Evolutionary conservation across 1,140 invertebrate genomes (phyloP).

Genomic region (Sipha flava): DNA sequence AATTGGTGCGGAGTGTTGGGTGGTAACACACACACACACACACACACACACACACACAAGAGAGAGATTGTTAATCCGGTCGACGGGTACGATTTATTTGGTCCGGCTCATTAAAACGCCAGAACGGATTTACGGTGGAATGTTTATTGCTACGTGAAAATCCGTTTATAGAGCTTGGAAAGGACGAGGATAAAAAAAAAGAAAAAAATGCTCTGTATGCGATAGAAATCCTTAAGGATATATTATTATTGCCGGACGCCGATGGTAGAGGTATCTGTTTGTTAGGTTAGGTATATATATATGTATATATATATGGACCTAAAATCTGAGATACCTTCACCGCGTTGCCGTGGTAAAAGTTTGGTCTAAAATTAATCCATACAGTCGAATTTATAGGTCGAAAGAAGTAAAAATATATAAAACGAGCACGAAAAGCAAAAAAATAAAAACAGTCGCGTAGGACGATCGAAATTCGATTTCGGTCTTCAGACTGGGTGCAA

Average conservation of each 20-base stretch:
- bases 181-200: background rate
- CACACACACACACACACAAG: background rate
- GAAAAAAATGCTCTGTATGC: background rate
- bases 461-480: background rate
- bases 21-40: background rate
- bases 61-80: conserved; percentile 6
- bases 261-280: no score
- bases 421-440: background rate
- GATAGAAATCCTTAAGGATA: background rate
- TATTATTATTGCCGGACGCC: no score
- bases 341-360: no score
- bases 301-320: no score
- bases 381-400: no score
- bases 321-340: no score
- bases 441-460: background rate
- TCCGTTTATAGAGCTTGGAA: background rate
- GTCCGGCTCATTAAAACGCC: conserved; percentile 31
- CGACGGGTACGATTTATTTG: conserved; percentile 18
- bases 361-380: no score
- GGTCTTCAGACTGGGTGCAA: background rate
- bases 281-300: no score
- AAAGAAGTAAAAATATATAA: no score
- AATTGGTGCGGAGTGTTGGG: background rate
- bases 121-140: conserved; percentile 22
- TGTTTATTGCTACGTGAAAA: conserved; percentile 32